A percentile compares a stretch with the other conserved stretches of the same genome.
phyloP scores from a whole-genome alignment of 2,113 vertebrate species.

The Clinocottus analis region DNA sequence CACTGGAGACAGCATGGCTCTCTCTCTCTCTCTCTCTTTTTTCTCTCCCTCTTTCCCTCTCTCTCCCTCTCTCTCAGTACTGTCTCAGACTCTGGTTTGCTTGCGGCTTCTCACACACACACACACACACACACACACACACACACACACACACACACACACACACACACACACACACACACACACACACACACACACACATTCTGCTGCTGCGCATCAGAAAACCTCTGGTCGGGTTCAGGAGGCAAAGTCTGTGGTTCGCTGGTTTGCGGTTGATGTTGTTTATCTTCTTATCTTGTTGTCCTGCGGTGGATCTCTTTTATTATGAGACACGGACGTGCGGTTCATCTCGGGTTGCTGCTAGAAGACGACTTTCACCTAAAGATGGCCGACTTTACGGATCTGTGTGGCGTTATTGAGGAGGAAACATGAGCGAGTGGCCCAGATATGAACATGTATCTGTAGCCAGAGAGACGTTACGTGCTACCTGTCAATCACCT shows the following conservation, averaged over 20 bases:
- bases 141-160: constrained; percentile 10
- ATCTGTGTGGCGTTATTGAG: too few species aligned
- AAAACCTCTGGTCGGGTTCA: constrained; percentile 60
- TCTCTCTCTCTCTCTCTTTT: constrained; percentile 67
- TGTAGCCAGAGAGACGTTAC: too few species aligned
- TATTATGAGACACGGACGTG: neutral
- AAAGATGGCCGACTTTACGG: too few species aligned
- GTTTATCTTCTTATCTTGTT: neutral
- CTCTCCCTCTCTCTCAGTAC: constrained; percentile 66
- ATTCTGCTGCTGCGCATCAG: constrained; percentile 38
- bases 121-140: neutral
- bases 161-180: too few species aligned
- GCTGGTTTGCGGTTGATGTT: neutral
- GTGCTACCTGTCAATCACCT: too few species aligned
- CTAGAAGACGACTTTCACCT: too few species aligned
- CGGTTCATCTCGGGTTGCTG: too few species aligned
- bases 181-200: neutral
- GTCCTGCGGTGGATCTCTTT: neutral
- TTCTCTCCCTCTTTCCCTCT: constrained; percentile 47
- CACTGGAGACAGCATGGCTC: constrained; percentile 46
- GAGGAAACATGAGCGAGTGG: too few species aligned
- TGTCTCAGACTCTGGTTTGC: constrained; percentile 33
- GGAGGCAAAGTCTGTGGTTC: neutral
- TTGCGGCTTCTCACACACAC: constrained; percentile 25
- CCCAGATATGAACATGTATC: too few species aligned